Evolutionary conservation across 2,888 invertebrate genomes (phyloP).

Genomic region (Notodonta dromedarius): DNA sequence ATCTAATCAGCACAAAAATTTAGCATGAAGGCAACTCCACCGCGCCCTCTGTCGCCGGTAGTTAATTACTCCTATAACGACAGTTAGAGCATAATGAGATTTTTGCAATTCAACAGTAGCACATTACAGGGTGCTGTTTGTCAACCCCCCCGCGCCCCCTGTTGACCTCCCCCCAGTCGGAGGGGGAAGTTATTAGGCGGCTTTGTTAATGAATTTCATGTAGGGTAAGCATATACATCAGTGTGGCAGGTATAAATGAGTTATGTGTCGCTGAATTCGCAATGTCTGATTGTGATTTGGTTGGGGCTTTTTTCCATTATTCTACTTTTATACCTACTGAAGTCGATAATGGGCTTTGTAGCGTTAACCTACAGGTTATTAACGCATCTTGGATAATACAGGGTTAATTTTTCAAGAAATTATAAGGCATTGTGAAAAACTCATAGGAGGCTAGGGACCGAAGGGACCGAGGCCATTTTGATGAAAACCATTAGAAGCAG

Average conservation of each 20-base stretch:
- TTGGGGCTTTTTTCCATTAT: not conserved
- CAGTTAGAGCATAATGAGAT: constrained; percentile 83
- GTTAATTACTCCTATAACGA: constrained; percentile 83
- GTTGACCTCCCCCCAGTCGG: constrained; percentile 39
- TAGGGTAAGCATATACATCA: constrained; percentile 47
- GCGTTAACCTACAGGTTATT: too few relatives aligned
- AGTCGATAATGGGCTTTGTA: too few relatives aligned
- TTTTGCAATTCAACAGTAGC: constrained; percentile 83
- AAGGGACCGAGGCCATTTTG: too few relatives aligned
- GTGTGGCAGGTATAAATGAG: constrained; percentile 42
- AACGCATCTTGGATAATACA: too few relatives aligned
- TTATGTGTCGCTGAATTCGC: constrained; percentile 31
- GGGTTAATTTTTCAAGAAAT: too few relatives aligned
- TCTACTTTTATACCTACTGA: too few relatives aligned
- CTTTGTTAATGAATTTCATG: constrained; percentile 74
- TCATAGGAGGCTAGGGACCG: too few relatives aligned
- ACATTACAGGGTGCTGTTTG: constrained; percentile 78
- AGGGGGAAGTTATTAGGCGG: constrained; percentile 68
- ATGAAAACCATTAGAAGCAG: too few relatives aligned
- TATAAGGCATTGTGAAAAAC: too few relatives aligned
- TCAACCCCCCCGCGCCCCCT: constrained; percentile 51
- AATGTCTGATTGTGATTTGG: constrained; percentile 7
- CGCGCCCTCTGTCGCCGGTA: constrained; percentile 48
- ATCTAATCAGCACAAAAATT: not conserved
- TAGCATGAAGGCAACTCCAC: constrained; percentile 40